phyloP scores from a whole-genome alignment of 2,797 vertebrate species.

The Nasua narica region DNA sequence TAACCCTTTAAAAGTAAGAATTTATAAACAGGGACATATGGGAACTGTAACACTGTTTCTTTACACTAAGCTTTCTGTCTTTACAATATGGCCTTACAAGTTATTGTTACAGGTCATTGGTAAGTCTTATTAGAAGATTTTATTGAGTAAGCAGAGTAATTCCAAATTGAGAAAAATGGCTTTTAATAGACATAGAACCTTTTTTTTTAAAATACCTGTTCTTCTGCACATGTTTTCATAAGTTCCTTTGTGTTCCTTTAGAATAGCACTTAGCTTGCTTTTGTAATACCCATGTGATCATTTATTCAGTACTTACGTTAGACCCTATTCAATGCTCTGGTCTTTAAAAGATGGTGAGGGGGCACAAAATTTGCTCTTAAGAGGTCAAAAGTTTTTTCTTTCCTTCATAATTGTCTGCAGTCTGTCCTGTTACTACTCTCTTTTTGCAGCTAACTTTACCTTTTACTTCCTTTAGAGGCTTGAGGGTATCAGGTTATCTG shows the following conservation, averaged over 20 bases:
- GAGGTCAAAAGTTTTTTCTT: neutral
- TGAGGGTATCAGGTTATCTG: neutral
- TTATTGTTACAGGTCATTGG: neutral
- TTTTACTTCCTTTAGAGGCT: neutral
- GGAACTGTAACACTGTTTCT: neutral
- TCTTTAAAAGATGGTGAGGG: neutral
- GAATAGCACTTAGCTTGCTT: neutral
- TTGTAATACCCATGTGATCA: neutral
- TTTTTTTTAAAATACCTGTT: neutral
- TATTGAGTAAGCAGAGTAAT: neutral
- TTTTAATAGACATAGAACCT: neutral
- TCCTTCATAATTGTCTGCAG: neutral
- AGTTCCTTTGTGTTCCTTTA: neutral
- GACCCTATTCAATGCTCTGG: neutral
- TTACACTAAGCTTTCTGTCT: neutral
- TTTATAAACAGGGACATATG: neutral
- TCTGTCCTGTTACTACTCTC: neutral
- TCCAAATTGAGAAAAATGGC: slow-evolving; percentile 4
- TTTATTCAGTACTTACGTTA: neutral
- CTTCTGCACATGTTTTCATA: neutral
- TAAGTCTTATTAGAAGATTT: neutral
- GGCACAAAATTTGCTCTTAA: neutral
- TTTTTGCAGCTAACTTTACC: neutral
- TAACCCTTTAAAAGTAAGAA: neutral
- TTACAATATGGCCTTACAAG: neutral